Base-by-base conservation (phyloP, 2,113 vertebrate species). In the Antennarius striatus region DNA sequence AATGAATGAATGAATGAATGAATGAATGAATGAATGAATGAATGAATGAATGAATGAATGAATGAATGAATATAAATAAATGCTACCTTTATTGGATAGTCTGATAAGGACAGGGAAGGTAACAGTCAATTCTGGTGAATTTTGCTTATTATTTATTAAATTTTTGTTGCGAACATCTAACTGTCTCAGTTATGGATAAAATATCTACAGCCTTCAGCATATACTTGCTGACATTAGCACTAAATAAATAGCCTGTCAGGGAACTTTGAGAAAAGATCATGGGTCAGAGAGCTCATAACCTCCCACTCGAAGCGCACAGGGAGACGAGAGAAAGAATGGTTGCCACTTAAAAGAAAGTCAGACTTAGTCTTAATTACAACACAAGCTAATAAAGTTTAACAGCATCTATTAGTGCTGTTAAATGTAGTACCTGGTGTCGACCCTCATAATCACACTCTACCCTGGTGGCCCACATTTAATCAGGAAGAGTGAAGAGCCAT, bases 341-440 rank as follows among this genome's bases (percentile, higher is more conserved):
- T 50, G 60, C 60, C 30, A 45, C 62, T 75, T 73, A 56, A 56
- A 74, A 40, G 48, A 40, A 71, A 45, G 14, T 45, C 15, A n/a
- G 61, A 40, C 49, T 76, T 75, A 56, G 40, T 68, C 75, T 78
- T 70, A 80, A 83, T 76, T 84, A 77, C 63, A 69, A 36, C 49
- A 50, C 55, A 59, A 67, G 68, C 58, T 66, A 77, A 77, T 81
- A 62, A 80, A 80, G 70, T 77, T 58, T 55, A 30, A 43, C 75
- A 50, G 7, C 40, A 53, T 73, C 58, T 75, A 75, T 73, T 79
- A 76, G 75, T 59, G 3, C 32, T 36, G 32, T 7, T 36, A 4
- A 36, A 36, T 78, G 53, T 54, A 71, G 76, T 58, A 68, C 77
- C 72, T 30, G 45, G 43, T 54, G 75, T 67, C 63, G 46, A 62